Evolutionary conservation across 2,888 invertebrate genomes (phyloP).

Genomic region (Dorcus hopei): DNA sequence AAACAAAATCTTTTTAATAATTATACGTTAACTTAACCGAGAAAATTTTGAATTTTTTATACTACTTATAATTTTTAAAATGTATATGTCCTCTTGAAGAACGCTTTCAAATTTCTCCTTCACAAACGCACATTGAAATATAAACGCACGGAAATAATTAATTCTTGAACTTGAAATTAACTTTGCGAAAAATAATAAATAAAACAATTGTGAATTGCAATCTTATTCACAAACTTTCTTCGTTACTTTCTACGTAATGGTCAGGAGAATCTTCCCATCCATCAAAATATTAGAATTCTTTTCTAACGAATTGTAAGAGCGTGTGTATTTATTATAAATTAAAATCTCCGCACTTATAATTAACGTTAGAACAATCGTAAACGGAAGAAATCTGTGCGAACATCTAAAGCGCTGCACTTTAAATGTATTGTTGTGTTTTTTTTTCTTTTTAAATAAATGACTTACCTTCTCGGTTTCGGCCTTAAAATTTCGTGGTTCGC

Average conservation of each 20-base stretch:
- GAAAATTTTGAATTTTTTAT: no score
- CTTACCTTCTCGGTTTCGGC: constrained; percentile 78
- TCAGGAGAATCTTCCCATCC: neutral
- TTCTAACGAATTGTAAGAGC: neutral
- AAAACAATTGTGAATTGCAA: neutral
- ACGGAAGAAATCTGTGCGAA: neutral
- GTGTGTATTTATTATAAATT: constrained; percentile 1
- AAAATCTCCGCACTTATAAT: neutral
- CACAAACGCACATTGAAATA: no score
- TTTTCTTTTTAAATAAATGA: neutral
- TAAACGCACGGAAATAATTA: neutral
- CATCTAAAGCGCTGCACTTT: neutral
- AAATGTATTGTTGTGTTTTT: neutral
- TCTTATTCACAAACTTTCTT: constrained; percentile 9
- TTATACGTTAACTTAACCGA: no score
- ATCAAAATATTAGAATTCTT: neutral
- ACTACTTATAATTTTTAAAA: no score
- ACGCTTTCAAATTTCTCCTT: no score
- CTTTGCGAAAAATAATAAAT: neutral
- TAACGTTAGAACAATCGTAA: neutral
- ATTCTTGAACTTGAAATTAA: constrained; percentile 12
- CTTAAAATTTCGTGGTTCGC: constrained; percentile 81
- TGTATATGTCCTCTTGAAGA: no score
- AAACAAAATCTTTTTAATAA: no score
- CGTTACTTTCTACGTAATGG: neutral